Evolutionary conservation across 2,888 invertebrate genomes (phyloP).

Genomic region (Serripes groenlandicus): DNA sequence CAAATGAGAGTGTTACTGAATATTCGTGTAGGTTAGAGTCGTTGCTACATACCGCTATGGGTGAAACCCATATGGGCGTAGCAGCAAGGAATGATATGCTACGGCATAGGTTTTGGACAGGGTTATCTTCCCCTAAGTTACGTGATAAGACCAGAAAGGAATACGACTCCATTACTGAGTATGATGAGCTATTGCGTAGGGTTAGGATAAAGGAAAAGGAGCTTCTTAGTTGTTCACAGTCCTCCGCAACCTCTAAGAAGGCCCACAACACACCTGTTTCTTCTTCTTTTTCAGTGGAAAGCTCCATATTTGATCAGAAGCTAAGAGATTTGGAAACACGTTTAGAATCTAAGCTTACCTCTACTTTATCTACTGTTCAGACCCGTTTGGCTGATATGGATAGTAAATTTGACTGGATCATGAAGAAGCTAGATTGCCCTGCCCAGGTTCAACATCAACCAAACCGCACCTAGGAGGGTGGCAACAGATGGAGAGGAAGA

Average conservation of each 20-base stretch:
- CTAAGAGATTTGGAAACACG: constrained; percentile 9
- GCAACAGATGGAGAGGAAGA: too few relatives aligned
- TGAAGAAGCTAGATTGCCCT: constrained; percentile 23
- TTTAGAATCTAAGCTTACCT: constrained; percentile 1
- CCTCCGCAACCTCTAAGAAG: not conserved
- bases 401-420: constrained; percentile 18
- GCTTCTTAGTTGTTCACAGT: not conserved
- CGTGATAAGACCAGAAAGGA: constrained; percentile 42
- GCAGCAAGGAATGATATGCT: constrained; percentile 45
- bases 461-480: too few relatives aligned
- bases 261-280: not conserved
- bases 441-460: too few relatives aligned
- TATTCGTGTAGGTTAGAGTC: constrained; percentile 51
- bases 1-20: constrained; percentile 38
- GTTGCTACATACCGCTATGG: constrained; percentile 35
- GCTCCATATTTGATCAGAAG: not conserved
- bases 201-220: constrained; percentile 17
- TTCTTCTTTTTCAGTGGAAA: not conserved
- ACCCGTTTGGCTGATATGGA: not conserved
- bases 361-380: not conserved
- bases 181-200: constrained; percentile 24
- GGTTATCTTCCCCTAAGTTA: constrained; percentile 24
- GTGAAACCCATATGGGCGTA: constrained; percentile 24
- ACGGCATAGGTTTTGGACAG: constrained; percentile 49
- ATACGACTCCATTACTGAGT: constrained; percentile 41